These are phyloP conservation scores for Pampus argenteus DNA, from an alignment of 2,797 vertebrate species.

Conservation along the genomic window DNA sequence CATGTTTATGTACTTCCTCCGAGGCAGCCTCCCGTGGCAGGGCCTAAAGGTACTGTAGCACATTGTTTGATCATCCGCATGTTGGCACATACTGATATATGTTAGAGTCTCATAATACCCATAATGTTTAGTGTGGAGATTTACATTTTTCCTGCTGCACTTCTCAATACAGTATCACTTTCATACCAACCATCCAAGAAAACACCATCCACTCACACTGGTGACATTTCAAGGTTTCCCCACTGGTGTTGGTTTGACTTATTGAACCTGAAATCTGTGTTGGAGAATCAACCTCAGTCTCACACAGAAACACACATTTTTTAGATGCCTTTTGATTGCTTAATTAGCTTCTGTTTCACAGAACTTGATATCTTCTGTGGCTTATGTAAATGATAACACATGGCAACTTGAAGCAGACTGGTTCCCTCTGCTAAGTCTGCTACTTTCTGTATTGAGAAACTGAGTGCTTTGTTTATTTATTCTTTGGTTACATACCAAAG, in stretches of 20 bases:
- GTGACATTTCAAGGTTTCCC: slow-evolving; percentile 28
- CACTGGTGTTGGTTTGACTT: slow-evolving; percentile 11
- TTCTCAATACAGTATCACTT: slow-evolving; percentile 9
- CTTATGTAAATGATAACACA: slow-evolving; percentile 5
- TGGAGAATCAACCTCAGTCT: background rate
- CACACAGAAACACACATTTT: background rate
- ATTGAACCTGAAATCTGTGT: slow-evolving; percentile 19
- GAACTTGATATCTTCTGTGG: background rate
- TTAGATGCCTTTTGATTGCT: background rate
- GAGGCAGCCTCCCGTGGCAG: slow-evolving; percentile 98
- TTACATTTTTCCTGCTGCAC: slow-evolving; percentile 5
- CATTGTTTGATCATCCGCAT: slow-evolving; percentile 16
- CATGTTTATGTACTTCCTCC: slow-evolving; percentile 99
- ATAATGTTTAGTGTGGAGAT: slow-evolving; percentile 2
- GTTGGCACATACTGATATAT: too few species aligned
- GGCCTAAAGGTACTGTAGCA: slow-evolving; percentile 92
- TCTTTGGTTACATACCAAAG: background rate
- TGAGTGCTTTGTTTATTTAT: too few species aligned
- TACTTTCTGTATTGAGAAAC: background rate
- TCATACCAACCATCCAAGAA: slow-evolving; percentile 9
- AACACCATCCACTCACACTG: slow-evolving; percentile 17
- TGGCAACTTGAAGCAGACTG: background rate
- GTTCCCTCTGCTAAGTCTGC: background rate
- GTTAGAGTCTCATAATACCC: too few species aligned
- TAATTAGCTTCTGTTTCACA: slow-evolving; percentile 13